Base-by-base conservation (phyloP, 2,113 vertebrate species). In the Hepsetus odoe region DNA sequence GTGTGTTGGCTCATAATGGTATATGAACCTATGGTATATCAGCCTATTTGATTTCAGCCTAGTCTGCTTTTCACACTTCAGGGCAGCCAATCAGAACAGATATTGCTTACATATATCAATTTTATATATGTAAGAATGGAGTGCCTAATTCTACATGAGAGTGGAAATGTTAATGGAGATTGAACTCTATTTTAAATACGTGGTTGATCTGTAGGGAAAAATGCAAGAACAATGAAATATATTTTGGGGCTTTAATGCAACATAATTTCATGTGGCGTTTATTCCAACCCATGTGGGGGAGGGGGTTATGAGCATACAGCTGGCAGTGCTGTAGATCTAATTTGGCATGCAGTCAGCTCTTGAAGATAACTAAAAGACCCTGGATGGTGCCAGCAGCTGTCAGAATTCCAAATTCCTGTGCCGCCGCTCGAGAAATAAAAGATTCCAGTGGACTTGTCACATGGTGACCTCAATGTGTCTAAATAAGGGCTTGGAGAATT, bases 401-500 rank as follows among this genome's bases (percentile, higher is more conserved):
- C 67, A 49, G 40, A 76, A 72, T 64, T 71, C 58, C 33, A 72
- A 65, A 81, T 81, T 81, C 79, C 59, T 58, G 13, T 69, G 68
- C 66, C 62, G 79, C 83, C 79, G 72, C 5, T 72, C 66, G 80
- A 87, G 69, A 80, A 82, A 84, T 58, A 0, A 81, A 64, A 65
- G 69, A 42, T 87, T 88, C 81, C 32, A 81, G 83, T 75, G 26
- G 14, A 46, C 32, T 11, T 79, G 80, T 85, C 79, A 46, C 72
- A 78, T 46, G 61, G 51, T 53, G 70, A 80, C 38, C 76, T 72
- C 58, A 74, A 56, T 24, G 71, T 80, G 78, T 87, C 86, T 86
- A 88, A 89, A 91, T 82, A 90, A 87, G 87, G 83, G 84, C 83
- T 14, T 65, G 69, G 79, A 83, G 81, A 74, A 65, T 66, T n/a